phyloP scores from a whole-genome alignment of 2,888 invertebrate species.

The Lasioglossum leucozonium region DNA sequence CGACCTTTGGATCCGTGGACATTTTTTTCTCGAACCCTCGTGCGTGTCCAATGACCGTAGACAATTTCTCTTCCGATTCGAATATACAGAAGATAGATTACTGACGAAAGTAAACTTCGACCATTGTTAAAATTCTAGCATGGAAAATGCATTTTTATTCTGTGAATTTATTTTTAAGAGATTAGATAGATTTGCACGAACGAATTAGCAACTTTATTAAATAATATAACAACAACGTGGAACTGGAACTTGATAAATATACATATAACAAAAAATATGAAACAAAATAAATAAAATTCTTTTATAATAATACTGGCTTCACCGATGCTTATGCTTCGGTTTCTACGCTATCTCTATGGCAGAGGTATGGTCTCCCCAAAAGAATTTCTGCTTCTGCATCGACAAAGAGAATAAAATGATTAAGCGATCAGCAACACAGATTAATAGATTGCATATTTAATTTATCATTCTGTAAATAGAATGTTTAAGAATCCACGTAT shows the following conservation, averaged over 20 bases:
- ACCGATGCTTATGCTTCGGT: not conserved
- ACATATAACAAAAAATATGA: not conserved
- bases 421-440: not conserved
- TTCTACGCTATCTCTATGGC: not conserved
- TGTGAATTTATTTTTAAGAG: not conserved
- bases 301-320: not conserved
- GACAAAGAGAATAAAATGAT: not conserved
- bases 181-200: not conserved
- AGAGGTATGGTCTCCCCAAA: not conserved
- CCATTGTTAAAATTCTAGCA: not conserved
- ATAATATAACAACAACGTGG: not conserved
- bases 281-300: not conserved
- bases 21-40: not conserved
- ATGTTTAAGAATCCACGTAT: not conserved
- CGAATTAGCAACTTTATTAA: not conserved
- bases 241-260: not conserved
- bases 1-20: constrained; percentile 16
- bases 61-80: not conserved
- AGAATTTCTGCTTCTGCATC: not conserved
- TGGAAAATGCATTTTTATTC: not conserved
- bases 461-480: not conserved
- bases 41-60: not conserved
- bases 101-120: not conserved
- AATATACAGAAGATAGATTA: not conserved
- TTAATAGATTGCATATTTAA: not conserved